Base-by-base conservation (phyloP, 2,113 vertebrate genomes). In the Columba livia region DNA sequence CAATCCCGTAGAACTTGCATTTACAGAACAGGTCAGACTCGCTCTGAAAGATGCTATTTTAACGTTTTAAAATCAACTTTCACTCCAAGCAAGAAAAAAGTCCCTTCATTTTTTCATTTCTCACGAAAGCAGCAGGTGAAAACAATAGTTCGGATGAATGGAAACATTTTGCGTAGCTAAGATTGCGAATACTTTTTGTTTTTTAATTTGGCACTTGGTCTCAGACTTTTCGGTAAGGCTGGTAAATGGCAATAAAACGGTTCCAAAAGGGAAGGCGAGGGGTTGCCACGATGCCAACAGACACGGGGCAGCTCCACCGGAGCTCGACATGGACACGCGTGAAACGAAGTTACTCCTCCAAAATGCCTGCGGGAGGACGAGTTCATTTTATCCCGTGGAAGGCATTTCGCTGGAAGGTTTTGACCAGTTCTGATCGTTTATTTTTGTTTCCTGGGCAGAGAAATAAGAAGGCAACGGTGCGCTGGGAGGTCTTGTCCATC, bases 11-110 rank as follows among this genome's bases (percentile, higher is more conserved):
- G 38, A n/a, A 53, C 50, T 93, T n/a, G 32, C 58, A 17, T 57
- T 51, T 72, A 66, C 57, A 82, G 70, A 96, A 89, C 89, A 85
- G 87, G 93, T 94, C 94, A 69, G 87, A 96, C 94, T 94, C n/a
- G 93, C 94, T 95, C 73, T 77, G 87, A 56, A 66, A 77, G 81
- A 82, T 69, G 53, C 10, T 85, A 70, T 75, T 97, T 71, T 79
- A 79, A 88, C 16, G 54, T 85, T 88, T 89, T 58, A 57, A 89
- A 82, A 85, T 29, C 16, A 72, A 10, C 54, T 88, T 84, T 83
- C 26, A 38, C 66, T 57, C 81, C 62, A 58, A 94, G 31, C 12
- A 48, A 64, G 28, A 90, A 40, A 8, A 50, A 81, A 61, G 15
- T 25, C 29, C 38, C 32, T 29, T 12, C 3, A 62, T 66, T 66